Conservation (phyloP, 2,888 invertebrate genomes). For the Coenonympha arcania region DNA sequence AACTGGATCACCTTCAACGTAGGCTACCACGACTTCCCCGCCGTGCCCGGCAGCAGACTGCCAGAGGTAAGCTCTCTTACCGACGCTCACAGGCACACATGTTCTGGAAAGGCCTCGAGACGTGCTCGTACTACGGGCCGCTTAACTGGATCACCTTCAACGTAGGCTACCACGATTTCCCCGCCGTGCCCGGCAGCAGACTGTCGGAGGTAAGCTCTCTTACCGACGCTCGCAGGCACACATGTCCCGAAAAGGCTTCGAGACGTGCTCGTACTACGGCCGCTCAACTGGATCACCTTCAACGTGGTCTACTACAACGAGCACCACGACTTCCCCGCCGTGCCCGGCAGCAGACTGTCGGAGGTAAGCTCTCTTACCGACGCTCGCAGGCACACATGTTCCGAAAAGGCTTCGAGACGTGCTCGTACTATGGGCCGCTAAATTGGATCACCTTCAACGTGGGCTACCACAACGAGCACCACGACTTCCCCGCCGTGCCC, state of each 20-base stretch:
- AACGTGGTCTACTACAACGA: slow-evolving; percentile 99
- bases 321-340: slow-evolving; percentile 99
- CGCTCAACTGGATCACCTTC: slow-evolving; percentile 96
- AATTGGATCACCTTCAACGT: slow-evolving; percentile 99
- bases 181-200: slow-evolving; percentile 84
- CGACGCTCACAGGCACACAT: too few relatives aligned
- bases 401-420: too few relatives aligned
- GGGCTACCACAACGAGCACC: slow-evolving; percentile 99
- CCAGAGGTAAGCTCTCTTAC: slow-evolving; percentile 83
- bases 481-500: slow-evolving; percentile 98
- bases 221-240: neutral
- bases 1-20: slow-evolving; percentile 99
- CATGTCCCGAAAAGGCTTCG: slow-evolving; percentile 97
- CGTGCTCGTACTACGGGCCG: slow-evolving; percentile 97
- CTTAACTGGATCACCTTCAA: slow-evolving; percentile 98
- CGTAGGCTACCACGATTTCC: slow-evolving; percentile 99
- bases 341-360: slow-evolving; percentile 93
- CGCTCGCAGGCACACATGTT: too few relatives aligned
- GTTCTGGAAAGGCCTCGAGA: slow-evolving; percentile 97
- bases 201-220: neutral
- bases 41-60: slow-evolving; percentile 92
- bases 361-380: slow-evolving; percentile 73
- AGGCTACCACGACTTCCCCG: slow-evolving; percentile 99
- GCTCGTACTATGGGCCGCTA: too few relatives aligned
- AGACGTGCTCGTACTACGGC: slow-evolving; percentile 98